Evolutionary conservation across 2,113 vertebrate genomes (phyloP).

Genomic region (Heterochromis multidens): DNA sequence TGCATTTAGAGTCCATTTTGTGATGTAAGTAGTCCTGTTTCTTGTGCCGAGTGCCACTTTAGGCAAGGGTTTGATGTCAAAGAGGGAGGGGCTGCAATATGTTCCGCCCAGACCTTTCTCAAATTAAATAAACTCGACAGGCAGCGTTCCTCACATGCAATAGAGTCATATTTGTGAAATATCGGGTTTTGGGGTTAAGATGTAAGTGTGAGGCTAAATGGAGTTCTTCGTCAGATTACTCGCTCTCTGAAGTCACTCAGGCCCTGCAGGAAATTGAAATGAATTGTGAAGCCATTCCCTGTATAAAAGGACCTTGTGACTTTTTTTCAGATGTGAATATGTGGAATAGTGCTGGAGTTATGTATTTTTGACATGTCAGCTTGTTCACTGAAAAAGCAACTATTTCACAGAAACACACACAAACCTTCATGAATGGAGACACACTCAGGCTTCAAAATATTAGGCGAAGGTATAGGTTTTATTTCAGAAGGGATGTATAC

Average conservation of each 20-base stretch:
- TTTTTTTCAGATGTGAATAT: slow-evolving; percentile 33
- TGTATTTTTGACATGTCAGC: slow-evolving; percentile 48
- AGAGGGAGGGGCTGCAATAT: slow-evolving; percentile 48
- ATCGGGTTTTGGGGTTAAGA: slow-evolving; percentile 58
- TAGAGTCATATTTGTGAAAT: slow-evolving; percentile 51
- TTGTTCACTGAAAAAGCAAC: slow-evolving; percentile 51
- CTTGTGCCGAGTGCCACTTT: slow-evolving; percentile 48
- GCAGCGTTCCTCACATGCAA: slow-evolving; percentile 32
- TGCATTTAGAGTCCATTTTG: slow-evolving; percentile 74
- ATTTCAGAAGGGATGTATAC: not conserved
- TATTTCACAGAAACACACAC: not conserved
- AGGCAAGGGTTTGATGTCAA: slow-evolving; percentile 59
- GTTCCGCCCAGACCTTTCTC: slow-evolving; percentile 40
- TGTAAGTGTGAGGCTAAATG: slow-evolving; percentile 61
- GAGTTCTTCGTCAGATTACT: slow-evolving; percentile 63
- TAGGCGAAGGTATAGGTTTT: not conserved
- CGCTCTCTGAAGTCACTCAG: slow-evolving; percentile 59
- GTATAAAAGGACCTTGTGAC: slow-evolving; percentile 35
- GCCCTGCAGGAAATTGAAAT: slow-evolving; percentile 67
- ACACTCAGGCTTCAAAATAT: not conserved
- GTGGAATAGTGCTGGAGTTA: slow-evolving; percentile 52
- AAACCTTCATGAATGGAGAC: not conserved
- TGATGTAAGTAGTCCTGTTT: slow-evolving; percentile 69
- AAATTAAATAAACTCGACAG: slow-evolving; percentile 59
- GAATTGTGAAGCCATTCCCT: slow-evolving; percentile 57